A percentile compares a stretch with the other conserved stretches of the same genome.
These are phyloP conservation scores for Tenthredo livida DNA, from an alignment of 2,888 invertebrate species.

Conservation along the genomic window DNA sequence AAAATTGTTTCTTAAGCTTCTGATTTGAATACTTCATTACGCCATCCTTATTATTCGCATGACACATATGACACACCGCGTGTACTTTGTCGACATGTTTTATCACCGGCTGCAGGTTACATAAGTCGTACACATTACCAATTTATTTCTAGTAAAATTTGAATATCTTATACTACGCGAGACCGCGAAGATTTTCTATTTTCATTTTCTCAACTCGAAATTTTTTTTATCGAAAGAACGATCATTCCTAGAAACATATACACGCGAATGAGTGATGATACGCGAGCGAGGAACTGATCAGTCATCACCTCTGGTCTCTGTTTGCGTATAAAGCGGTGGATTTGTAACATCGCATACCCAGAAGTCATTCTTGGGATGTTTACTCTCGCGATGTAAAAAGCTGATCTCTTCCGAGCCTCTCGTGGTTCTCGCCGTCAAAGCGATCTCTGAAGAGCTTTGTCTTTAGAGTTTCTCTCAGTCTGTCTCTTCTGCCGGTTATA, in stretches of 20 bases:
- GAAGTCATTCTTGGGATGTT: conserved; percentile 48
- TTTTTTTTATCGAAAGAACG: neutral
- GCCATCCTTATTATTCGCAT: conserved; percentile 14
- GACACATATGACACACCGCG: neutral
- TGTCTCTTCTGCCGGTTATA: conserved; percentile 23
- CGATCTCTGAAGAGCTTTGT: conserved; percentile 22
- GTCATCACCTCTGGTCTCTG: neutral
- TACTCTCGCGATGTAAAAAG: conserved; percentile 40
- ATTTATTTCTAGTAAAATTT: conserved; percentile 32
- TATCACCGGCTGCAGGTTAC: conserved; percentile 27
- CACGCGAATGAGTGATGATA: neutral
- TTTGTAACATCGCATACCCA: conserved; percentile 24
- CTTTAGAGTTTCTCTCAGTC: conserved; percentile 16
- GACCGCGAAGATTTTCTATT: neutral
- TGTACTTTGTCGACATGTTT: conserved; percentile 10
- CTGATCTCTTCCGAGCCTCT: conserved; percentile 6
- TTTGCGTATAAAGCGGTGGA: neutral
- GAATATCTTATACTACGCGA: conserved; percentile 23
- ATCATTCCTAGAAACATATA: neutral
- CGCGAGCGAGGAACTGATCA: neutral
- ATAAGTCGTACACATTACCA: neutral
- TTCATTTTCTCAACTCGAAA: neutral
- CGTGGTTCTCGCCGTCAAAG: conserved; percentile 45
- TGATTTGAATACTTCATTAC: neutral
- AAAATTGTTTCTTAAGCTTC: neutral